Evolutionary conservation across 1,140 invertebrate genomes (phyloP), one percentile per base, ranked within the genome.

Genomic region (Nasonia longicornis): DNA sequence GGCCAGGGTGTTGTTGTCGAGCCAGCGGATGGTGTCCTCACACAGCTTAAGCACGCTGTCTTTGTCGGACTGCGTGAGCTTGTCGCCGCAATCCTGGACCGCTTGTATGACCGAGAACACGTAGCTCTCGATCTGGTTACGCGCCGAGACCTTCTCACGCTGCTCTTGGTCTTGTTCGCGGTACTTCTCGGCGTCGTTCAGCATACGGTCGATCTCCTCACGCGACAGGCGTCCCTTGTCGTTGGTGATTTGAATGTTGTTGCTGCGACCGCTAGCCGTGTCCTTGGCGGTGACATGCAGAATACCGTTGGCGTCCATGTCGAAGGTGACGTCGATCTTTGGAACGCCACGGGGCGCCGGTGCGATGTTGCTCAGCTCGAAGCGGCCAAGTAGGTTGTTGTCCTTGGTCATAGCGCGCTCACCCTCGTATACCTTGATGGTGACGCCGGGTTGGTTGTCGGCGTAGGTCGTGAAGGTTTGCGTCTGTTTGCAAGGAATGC

Each of bases 131-230:
- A 96, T 88, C 74, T 91, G 89, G 86, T 96, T 96, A 84, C 94
- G 93, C 35, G 93, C 91, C 2, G 90, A 84, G 48, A 96, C 92
- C 48, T 93, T 90, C 58, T 93, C 91, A 20, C 90, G 88, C 84
- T 93, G 92, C 71, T 91, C 89, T 31, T 92, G 89, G 82, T 93
- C 92, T 85, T 93, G 92, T 8, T 90, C 90, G 72, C 91, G 91
- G 85, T 94, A 95, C 82, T 93, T 93, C 83, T 95, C 94, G 11
- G 95, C 95, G 48, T 96, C 95, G n/a, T 92, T 89, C 14, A 99
- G 92, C 97, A 98, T 99, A 45, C 94, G 92, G 85, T 98, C 96
- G 84, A 98, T 98, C 85, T 98, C 97, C 35, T 95, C 95, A 87
- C 98, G 97, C 31, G 94, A 95, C 3, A 98, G 91, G 29, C 97